Conservation (phyloP, 2,888 invertebrate genomes). For the Mechanitis mazaeus region DNA sequence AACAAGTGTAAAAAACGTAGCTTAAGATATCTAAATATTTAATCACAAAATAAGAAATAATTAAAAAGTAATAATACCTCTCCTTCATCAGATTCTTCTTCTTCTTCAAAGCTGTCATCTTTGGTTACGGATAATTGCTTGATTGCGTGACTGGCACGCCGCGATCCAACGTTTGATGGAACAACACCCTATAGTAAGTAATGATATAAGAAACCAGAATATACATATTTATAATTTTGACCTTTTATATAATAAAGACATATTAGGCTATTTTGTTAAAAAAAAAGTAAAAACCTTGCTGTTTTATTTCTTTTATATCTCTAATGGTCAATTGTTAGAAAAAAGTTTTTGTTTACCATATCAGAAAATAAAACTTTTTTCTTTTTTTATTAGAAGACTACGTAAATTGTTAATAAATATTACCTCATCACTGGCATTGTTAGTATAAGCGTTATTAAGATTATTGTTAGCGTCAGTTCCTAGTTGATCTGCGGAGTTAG, state of each 20-base stretch:
- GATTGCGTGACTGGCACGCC: slow-evolving; percentile 71
- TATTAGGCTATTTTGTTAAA: no score
- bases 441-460: slow-evolving; percentile 46
- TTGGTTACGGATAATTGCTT: slow-evolving; percentile 69
- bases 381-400: no score
- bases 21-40: background rate
- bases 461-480: slow-evolving; percentile 51
- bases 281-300: no score
- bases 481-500: slow-evolving; percentile 57
- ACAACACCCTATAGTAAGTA: slow-evolving; percentile 55
- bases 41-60: background rate
- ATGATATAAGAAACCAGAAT: no score
- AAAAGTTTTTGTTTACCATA: no score
- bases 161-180: slow-evolving; percentile 65
- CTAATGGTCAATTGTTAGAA: no score
- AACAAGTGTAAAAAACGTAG: no score
- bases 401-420: slow-evolving; percentile 21
- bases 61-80: slow-evolving; percentile 49
- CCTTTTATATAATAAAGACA: no score
- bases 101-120: slow-evolving; percentile 74
- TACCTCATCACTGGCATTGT: slow-evolving; percentile 34
- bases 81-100: slow-evolving; percentile 72
- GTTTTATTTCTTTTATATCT: no score
- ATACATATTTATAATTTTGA: no score
- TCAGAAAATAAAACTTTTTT: no score